Evolutionary conservation across 2,113 vertebrate species (phyloP), one percentile per base, ranked within the genome.

Genomic region (Climacteris rufus): DNA sequence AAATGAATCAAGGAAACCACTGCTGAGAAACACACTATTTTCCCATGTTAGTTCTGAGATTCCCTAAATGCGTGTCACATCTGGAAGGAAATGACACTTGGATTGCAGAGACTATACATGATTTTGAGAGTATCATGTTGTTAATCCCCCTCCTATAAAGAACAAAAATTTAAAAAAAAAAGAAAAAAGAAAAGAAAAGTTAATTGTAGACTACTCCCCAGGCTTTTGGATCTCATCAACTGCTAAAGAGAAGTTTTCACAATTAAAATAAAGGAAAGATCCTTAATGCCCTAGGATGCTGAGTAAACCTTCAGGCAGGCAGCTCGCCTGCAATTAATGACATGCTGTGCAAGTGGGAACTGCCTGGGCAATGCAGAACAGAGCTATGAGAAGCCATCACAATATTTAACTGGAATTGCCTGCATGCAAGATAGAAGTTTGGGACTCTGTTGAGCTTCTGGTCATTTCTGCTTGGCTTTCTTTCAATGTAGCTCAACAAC

Each of bases 181-280:
- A 30, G 6, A 44, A 22, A 63, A 37, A 16, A 45, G 19, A 64
- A 84, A 85, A 87, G 27, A 9, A 2, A 81, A 21, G n/a, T 68
- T 96, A 97, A 96, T 90, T 92, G 90, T 18, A 12, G 60, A 71
- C 85, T 91, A 77, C 63, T 95, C 89, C 94, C 84, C 68, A 88
- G 83, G 91, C 87, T 95, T 96, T 70, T 74, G 30, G 68, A 71
- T 93, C 79, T 94, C 75, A 95, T 81, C 93, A 95, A 61, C n/a
- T 40, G 69, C 80, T 61, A 30, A 90, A 87, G 66, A 91, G 82
- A 94, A 79, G 37, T 81, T 83, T 54, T 90, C 56, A 69, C 0
- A 0, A 94, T 65, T 72, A 64, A 90, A 96, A 91, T 83, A 75
- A 93, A 66, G 56, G 68, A 56, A 93, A 94, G 76, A 88, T 37